Conservation (phyloP, 2,113 vertebrate species). For the Cygnus atratus region DNA sequence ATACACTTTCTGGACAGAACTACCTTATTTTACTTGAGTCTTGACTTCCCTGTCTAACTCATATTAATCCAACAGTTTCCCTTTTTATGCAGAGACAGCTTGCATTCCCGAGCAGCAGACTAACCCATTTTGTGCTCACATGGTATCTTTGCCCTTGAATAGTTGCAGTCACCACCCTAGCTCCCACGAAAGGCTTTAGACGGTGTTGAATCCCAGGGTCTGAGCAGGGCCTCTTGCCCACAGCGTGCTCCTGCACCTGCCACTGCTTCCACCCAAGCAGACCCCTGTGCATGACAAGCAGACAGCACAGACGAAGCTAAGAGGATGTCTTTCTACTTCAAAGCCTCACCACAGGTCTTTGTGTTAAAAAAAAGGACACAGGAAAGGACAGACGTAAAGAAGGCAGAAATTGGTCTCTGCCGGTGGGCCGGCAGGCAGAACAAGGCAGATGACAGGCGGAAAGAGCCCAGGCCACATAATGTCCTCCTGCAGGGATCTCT, state of each 20-base stretch:
- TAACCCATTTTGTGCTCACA: not conserved
- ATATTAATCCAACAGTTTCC: not conserved
- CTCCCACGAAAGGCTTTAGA: fast-evolving
- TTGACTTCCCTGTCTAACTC: not conserved
- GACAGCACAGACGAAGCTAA: not conserved
- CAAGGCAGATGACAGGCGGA: not conserved
- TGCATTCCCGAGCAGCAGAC: not conserved
- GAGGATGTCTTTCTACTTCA: not conserved
- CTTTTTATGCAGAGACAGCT: not conserved
- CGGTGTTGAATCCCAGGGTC: not conserved
- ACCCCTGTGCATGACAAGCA: not conserved
- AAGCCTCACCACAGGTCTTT: not conserved
- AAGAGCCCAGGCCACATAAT: not conserved
- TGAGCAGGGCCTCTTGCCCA: not conserved
- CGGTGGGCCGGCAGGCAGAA: too few relatives aligned
- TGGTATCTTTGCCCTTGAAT: not conserved
- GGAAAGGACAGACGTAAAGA: not conserved
- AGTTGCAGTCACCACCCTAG: not conserved
- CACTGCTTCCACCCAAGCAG: not conserved
- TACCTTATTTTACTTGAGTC: not conserved
- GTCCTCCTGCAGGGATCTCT: not conserved
- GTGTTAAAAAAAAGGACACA: not conserved
- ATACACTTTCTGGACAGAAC: not conserved
- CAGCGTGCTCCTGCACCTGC: not conserved
- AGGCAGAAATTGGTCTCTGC: not conserved